Percentiles rank a stretch among this genome's conserved stretches.
phyloP scores from a whole-genome alignment of 2,888 invertebrate genomes.

The Hofmannophila pseudospretella region DNA sequence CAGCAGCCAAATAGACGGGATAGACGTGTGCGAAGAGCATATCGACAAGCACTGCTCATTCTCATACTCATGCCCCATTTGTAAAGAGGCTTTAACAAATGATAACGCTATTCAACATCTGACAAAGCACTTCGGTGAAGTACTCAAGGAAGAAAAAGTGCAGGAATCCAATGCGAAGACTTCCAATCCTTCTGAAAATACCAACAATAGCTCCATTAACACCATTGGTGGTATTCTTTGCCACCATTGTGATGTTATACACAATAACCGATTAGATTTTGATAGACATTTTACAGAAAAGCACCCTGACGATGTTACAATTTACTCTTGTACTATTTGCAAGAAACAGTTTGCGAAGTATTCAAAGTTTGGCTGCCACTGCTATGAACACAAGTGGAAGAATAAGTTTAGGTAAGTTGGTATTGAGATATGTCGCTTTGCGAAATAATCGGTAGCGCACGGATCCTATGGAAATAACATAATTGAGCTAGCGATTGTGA shows the following conservation, averaged over 20 bases:
- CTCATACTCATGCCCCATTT: conserved; percentile 57
- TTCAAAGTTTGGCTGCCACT: conserved; percentile 71
- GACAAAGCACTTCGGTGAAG: conserved; percentile 50
- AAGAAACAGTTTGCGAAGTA: conserved; percentile 75
- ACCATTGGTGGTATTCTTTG: conserved; percentile 70
- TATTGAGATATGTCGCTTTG: too few species aligned
- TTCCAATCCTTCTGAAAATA: too few species aligned
- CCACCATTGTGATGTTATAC: conserved; percentile 68
- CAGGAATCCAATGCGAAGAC: conserved; percentile 26
- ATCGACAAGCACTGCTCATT: conserved; percentile 49
- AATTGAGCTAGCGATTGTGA: too few species aligned
- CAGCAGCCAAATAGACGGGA: conserved; percentile 41
- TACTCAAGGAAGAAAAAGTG: conserved; percentile 20
- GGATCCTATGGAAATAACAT: too few species aligned
- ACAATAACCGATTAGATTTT: conserved; percentile 68
- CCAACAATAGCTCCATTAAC: conserved; percentile 60
- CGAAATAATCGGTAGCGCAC: too few species aligned
- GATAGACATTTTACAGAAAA: conserved; percentile 69
- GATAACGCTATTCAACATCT: conserved; percentile 47
- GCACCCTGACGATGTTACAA: conserved; percentile 50
- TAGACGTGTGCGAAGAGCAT: conserved; percentile 51
- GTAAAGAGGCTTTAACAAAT: conserved; percentile 37
- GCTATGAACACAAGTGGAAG: conserved; percentile 67
- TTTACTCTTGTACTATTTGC: conserved; percentile 78
- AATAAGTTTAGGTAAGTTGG: conserved; percentile 57